phyloP scores from a whole-genome alignment of 1,140 invertebrate species.

The Drosophila parabipectinata region DNA sequence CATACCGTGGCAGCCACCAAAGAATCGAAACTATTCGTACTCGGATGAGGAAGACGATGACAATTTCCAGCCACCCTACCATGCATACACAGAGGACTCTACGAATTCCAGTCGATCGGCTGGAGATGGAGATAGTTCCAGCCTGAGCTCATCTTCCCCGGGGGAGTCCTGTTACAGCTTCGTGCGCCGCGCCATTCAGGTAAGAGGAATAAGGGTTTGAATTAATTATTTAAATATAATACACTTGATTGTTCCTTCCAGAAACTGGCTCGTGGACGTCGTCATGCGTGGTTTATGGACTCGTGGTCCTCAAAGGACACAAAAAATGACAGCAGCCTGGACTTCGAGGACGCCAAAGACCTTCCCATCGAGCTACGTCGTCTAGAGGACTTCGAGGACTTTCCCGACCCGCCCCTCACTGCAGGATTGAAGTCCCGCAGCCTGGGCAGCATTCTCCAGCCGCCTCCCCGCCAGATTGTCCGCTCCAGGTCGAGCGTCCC shows the following conservation, averaged over 20 bases:
- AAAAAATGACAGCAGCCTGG: constrained; percentile 85
- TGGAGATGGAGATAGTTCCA: constrained; percentile 87
- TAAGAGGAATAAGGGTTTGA: constrained; percentile 59
- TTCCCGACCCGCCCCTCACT: constrained; percentile 84
- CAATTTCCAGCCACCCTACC: constrained; percentile 86
- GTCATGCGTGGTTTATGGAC: constrained; percentile 91
- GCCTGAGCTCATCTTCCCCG: constrained; percentile 94
- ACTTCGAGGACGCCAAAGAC: constrained; percentile 88
- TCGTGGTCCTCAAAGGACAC: constrained; percentile 88
- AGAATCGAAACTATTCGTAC: constrained; percentile 84
- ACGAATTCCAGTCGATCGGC: constrained; percentile 84
- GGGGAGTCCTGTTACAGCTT: constrained; percentile 98
- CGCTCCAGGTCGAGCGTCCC: constrained; percentile 90
- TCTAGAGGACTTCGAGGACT: constrained; percentile 89
- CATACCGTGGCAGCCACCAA: constrained; percentile 95
- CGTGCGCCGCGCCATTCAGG: constrained; percentile 93
- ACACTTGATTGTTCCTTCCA: constrained; percentile 58
- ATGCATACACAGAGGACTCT: constrained; percentile 88
- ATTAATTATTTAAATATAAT: background rate
- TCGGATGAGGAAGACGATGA: constrained; percentile 82
- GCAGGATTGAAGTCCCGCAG: constrained; percentile 85
- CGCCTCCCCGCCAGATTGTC: constrained; percentile 88
- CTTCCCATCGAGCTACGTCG: constrained; percentile 95
- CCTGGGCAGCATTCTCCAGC: constrained; percentile 91
- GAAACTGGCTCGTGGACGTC: constrained; percentile 90